Percentiles rank a stretch among this genome's conserved stretches.
Evolutionary conservation across 2,113 vertebrate genomes (phyloP).

Genomic region (Balaenoptera acutorostrata): DNA sequence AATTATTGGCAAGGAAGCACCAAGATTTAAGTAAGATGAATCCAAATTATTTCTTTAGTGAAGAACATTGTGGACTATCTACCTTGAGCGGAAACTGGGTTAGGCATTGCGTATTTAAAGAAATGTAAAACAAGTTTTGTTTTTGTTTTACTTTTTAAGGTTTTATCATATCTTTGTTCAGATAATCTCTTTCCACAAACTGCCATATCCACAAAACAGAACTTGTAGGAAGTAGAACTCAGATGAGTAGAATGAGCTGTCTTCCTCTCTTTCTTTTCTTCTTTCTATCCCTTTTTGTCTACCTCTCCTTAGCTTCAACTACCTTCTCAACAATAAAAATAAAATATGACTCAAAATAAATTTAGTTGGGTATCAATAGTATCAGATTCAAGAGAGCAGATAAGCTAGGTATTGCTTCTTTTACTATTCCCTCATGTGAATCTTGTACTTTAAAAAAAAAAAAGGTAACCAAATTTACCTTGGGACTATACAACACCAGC

Average conservation of each 20-base stretch:
- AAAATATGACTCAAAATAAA: not conserved
- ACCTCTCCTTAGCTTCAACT: not conserved
- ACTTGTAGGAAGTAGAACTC: not conserved
- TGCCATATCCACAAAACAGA: not conserved
- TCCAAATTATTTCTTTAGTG: not conserved
- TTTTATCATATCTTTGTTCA: not conserved
- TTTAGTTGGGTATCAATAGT: not conserved
- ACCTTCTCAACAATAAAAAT: not conserved
- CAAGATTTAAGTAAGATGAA: not conserved
- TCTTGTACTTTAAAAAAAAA: not conserved
- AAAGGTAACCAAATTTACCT: not conserved
- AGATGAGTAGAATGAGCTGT: not conserved
- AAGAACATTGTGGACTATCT: not conserved
- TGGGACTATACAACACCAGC: not conserved
- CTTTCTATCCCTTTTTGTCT: not conserved
- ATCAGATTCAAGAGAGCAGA: not conserved
- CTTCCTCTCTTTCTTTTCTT: not conserved
- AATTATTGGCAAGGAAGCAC: not conserved
- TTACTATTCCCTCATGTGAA: not conserved
- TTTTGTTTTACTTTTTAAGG: not conserved
- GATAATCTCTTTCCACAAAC: not conserved
- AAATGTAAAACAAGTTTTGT: not conserved
- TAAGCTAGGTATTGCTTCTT: not conserved
- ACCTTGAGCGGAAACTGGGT: not conserved
- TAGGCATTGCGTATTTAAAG: not conserved